These are phyloP conservation scores for Minunthozetes semirufus DNA, from an alignment of 2,888 invertebrate genomes.

Conservation along the genomic window DNA sequence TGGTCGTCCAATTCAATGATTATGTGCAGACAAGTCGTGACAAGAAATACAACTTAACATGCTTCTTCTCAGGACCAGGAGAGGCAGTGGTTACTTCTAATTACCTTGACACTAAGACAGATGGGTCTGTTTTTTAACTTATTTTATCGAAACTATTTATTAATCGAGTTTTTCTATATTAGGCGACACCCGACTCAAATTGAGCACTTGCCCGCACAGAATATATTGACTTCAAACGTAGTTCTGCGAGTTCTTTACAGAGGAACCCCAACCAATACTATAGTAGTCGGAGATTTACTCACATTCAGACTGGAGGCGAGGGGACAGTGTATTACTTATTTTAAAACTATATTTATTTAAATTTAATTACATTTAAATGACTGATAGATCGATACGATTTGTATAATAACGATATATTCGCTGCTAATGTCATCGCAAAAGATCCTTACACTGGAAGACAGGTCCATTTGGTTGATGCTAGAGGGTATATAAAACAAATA, in stretches of 20 bases:
- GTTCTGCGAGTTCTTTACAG: conserved; percentile 77
- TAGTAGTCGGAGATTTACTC: conserved; percentile 83
- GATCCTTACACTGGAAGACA: conserved; percentile 86
- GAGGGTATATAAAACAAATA: too few species aligned
- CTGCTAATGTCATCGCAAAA: conserved; percentile 82
- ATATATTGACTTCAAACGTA: conserved; percentile 79
- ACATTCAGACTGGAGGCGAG: conserved; percentile 82
- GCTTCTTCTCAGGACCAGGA: conserved; percentile 80
- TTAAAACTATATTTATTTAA: not conserved
- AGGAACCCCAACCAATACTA: conserved; percentile 82
- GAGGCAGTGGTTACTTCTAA: conserved; percentile 81
- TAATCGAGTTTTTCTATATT: conserved; percentile 53
- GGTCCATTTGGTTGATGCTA: conserved; percentile 78
- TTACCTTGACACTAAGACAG: conserved; percentile 43
- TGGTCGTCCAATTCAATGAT: conserved; percentile 87
- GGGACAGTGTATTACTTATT: conserved; percentile 57
- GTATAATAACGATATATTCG: conserved; percentile 65
- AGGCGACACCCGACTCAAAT: conserved; percentile 76
- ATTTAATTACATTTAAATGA: not conserved
- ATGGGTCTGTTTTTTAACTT: conserved; percentile 39
- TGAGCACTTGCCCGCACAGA: conserved; percentile 83
- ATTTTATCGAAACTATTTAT: too few species aligned
- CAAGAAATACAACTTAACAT: conserved; percentile 85
- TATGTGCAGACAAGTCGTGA: conserved; percentile 83
- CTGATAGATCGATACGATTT: conserved; percentile 43